phyloP scores from a whole-genome alignment of 2,888 invertebrate species.

The Tetragonisca angustula region DNA sequence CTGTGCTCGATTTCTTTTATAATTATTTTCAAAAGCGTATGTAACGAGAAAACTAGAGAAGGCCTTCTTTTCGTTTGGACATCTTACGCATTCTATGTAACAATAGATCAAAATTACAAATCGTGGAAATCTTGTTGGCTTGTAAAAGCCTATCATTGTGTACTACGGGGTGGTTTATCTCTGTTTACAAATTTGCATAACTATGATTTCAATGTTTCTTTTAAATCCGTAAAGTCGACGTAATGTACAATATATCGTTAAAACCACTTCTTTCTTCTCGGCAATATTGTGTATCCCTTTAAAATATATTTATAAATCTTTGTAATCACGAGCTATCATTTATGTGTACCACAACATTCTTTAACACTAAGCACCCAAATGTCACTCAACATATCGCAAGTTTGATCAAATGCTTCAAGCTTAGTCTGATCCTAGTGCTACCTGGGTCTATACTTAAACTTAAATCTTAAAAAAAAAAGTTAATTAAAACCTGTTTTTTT shows the following conservation, averaged over 20 bases:
- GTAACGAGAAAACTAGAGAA: slow-evolving; percentile 71
- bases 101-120: slow-evolving; percentile 51
- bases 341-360: slow-evolving; percentile 33
- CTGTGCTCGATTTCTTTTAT: slow-evolving; percentile 64
- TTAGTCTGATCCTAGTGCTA: slow-evolving; percentile 70
- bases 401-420: slow-evolving; percentile 65
- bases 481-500: slow-evolving; percentile 21
- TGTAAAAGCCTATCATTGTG: slow-evolving; percentile 30
- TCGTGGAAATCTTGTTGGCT: slow-evolving; percentile 32
- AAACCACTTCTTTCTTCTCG: slow-evolving; percentile 34
- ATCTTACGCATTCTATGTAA: slow-evolving; percentile 47
- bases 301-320: slow-evolving; percentile 67
- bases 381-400: slow-evolving; percentile 50
- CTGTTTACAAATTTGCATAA: slow-evolving; percentile 42
- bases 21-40: slow-evolving; percentile 63
- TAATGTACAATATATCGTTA: slow-evolving; percentile 52
- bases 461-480: slow-evolving; percentile 36
- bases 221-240: slow-evolving; percentile 29
- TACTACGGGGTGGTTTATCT: slow-evolving; percentile 55
- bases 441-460: slow-evolving; percentile 60
- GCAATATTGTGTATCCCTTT: slow-evolving; percentile 44
- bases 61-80: slow-evolving; percentile 63
- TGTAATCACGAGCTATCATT: slow-evolving; percentile 52
- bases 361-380: slow-evolving; percentile 56
- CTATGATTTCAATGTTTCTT: slow-evolving; percentile 5